Conservation (phyloP, 2,797 vertebrate species). For the Semotilus atromaculatus region DNA sequence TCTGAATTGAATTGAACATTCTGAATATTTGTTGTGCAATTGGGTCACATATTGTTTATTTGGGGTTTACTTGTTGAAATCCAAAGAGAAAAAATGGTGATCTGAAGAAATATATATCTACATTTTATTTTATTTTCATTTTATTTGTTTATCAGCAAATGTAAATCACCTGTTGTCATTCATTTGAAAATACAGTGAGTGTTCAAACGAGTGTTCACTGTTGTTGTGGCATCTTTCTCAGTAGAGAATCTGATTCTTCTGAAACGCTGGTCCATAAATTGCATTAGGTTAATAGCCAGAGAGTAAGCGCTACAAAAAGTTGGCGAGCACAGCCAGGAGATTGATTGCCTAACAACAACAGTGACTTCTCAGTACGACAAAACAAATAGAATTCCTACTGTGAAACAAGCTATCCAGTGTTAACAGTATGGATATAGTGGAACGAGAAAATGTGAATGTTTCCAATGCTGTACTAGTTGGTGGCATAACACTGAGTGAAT, state of each 20-base stretch:
- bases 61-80: no score
- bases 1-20: no score
- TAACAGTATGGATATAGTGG: constrained; percentile 32
- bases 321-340: constrained; percentile 53
- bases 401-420: background rate
- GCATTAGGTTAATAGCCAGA: no score
- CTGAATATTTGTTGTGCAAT: no score
- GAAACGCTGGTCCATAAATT: background rate
- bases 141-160: no score
- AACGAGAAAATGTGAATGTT: constrained; percentile 39
- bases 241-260: no score
- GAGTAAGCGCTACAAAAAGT: background rate
- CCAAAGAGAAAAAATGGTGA: no score
- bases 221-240: no score
- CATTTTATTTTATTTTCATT: no score
- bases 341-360: background rate
- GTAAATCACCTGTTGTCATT: background rate
- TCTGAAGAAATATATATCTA: no score
- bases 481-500: constrained; percentile 14
- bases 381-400: background rate
- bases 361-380: background rate
- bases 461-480: constrained; percentile 29
- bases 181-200: background rate
- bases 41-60: no score
- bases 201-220: no score